Conservation (phyloP, 2,797 vertebrate genomes). For the Pogonophryne albipinna region DNA sequence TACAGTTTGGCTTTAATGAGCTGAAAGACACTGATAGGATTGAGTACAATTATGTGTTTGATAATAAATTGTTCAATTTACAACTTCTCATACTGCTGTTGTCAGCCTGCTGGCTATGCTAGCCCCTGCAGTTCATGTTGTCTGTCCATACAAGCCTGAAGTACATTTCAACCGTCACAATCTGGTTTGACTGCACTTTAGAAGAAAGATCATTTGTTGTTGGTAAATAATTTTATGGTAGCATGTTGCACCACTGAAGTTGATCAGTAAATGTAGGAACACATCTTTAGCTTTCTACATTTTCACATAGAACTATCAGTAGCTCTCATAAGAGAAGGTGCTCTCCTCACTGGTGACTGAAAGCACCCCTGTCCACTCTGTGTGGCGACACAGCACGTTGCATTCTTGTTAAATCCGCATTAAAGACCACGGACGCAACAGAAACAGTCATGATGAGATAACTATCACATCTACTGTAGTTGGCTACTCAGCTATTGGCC, state of each 20-base stretch:
- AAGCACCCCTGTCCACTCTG: neutral
- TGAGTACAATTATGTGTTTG: neutral
- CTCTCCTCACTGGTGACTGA: slow-evolving; percentile 10
- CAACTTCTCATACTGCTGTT: neutral
- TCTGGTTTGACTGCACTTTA: neutral
- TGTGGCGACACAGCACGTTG: neutral
- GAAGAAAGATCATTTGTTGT: neutral
- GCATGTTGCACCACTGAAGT: neutral
- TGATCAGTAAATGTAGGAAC: neutral
- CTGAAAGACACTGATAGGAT: neutral
- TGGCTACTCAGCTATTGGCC: neutral
- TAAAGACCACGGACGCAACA: slow-evolving; percentile 8
- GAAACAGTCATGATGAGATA: slow-evolving; percentile 6
- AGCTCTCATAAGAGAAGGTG: neutral
- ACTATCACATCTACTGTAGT: neutral
- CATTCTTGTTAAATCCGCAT: slow-evolving; percentile 2
- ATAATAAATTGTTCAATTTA: neutral
- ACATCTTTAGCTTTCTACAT: neutral
- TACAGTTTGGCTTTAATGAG: neutral
- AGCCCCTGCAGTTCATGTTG: no score
- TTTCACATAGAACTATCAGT: neutral
- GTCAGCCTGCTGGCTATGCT: neutral
- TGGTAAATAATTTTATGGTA: neutral
- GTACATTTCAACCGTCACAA: neutral
- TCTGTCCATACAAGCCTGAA: neutral